These are phyloP conservation scores for Scaptomyza pallida DNA, from an alignment of 1,140 invertebrate genomes.

Conservation along the genomic window DNA sequence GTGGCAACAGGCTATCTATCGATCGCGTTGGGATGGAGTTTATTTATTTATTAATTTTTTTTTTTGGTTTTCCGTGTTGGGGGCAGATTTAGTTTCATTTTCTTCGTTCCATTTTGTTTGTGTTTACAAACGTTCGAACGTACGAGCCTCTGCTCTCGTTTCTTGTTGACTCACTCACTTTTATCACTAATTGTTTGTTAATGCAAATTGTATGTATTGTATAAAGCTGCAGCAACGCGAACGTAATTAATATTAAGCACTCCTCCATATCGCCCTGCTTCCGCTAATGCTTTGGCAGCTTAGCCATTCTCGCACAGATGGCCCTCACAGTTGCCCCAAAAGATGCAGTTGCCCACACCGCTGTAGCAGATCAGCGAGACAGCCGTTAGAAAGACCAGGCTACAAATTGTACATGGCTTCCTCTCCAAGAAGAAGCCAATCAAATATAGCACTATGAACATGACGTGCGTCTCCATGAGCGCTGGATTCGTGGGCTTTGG, in stretches of 20 bases:
- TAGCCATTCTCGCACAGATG: conserved; percentile 89
- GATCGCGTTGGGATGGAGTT: conserved; percentile 39
- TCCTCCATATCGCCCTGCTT: conserved; percentile 8
- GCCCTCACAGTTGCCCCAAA: conserved; percentile 93
- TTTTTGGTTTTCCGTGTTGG: conserved; percentile 21
- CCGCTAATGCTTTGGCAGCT: conserved; percentile 46
- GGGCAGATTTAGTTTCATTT: conserved; percentile 16
- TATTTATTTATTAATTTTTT: neutral
- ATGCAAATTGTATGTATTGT: conserved; percentile 43
- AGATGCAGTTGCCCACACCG: conserved; percentile 96
- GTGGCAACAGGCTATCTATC: conserved; percentile 18
- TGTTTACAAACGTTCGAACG: conserved; percentile 17
- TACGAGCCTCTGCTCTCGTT: neutral
- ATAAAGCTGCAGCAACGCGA: conserved; percentile 58
- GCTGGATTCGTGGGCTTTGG: conserved; percentile 98
- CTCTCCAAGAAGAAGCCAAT: conserved; percentile 97
- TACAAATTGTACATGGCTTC: conserved; percentile 98
- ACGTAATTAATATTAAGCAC: conserved; percentile 56
- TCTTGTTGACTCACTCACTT: conserved; percentile 49
- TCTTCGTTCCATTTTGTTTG: neutral
- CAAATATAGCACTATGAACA: conserved; percentile 97
- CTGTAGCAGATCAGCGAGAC: conserved; percentile 98
- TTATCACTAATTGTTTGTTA: conserved; percentile 51
- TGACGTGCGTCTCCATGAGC: conserved; percentile 96
- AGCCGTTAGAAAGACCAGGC: conserved; percentile 95